Evolutionary conservation across 2,797 vertebrate species (phyloP).

Genomic region (Pipistrellus pygmaeus): DNA sequence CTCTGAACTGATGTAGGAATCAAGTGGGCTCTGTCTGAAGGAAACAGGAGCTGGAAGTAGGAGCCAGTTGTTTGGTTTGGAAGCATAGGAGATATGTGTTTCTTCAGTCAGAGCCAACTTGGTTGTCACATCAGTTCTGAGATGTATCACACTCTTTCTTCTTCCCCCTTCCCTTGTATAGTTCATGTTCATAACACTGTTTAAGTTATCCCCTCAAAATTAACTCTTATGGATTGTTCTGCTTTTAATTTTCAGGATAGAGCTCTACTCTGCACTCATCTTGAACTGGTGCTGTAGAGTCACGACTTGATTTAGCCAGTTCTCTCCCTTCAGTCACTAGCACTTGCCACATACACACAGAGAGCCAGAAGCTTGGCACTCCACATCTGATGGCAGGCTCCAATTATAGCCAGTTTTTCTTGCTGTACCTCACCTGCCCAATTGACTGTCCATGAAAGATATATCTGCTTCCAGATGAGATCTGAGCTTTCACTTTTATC

Average conservation of each 20-base stretch:
- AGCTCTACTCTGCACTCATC: neutral
- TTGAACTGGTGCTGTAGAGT: neutral
- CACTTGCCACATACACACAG: neutral
- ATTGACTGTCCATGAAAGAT: neutral
- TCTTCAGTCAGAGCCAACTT: neutral
- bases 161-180: neutral
- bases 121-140: neutral
- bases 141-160: neutral
- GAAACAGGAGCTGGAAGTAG: neutral
- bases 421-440: neutral
- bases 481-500: slow-evolving; percentile 7
- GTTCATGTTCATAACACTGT: neutral
- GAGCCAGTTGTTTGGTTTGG: neutral
- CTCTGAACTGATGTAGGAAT: neutral
- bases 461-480: neutral
- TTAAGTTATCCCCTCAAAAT: neutral
- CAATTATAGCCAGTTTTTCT: neutral
- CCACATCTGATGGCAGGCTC: neutral
- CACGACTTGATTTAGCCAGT: neutral
- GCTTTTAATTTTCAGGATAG: neutral
- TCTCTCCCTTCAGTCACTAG: neutral
- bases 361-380: neutral
- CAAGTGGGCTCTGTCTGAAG: neutral
- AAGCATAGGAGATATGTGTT: neutral
- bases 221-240: neutral